Conservation (phyloP, 2,113 vertebrate genomes). For the Equus quagga region DNA sequence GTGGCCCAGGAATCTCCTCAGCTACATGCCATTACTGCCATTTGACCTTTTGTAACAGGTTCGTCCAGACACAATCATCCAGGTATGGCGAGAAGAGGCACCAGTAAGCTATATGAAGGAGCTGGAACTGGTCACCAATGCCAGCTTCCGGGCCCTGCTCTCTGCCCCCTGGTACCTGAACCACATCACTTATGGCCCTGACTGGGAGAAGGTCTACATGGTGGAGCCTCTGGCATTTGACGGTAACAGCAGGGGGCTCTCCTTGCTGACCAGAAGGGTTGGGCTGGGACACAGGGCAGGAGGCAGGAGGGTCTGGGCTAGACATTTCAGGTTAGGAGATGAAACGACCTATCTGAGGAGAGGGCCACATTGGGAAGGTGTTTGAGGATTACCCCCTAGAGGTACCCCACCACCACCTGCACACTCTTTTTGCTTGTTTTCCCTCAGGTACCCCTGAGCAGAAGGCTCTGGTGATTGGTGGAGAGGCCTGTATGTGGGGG, state of each 20-base stretch:
- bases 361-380: neutral
- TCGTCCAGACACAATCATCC: constrained; percentile 94
- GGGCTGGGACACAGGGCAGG: neutral
- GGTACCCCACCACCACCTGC: too few species aligned
- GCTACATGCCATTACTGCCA: rapidly evolving
- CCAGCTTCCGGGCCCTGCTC: constrained; percentile 93
- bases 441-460: constrained; percentile 89
- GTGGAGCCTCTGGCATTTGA: constrained; percentile 94
- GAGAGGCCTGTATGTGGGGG: constrained; percentile 96
- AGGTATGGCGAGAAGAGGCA: constrained; percentile 93
- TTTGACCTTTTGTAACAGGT: constrained; percentile 84
- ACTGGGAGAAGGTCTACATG: constrained; percentile 92
- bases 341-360: neutral
- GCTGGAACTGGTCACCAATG: constrained; percentile 91
- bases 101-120: constrained; percentile 88
- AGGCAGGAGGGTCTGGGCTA: neutral
- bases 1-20: neutral
- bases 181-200: constrained; percentile 94
- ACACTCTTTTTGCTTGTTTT: neutral
- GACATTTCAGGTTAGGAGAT: neutral
- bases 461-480: constrained; percentile 93
- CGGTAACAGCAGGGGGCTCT: constrained; percentile 84
- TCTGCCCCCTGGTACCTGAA: constrained; percentile 99
- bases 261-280: neutral
- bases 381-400: too few species aligned